Base-by-base conservation (phyloP, 1,140 invertebrate species). In the Pseudachorutes palmiensis region DNA sequence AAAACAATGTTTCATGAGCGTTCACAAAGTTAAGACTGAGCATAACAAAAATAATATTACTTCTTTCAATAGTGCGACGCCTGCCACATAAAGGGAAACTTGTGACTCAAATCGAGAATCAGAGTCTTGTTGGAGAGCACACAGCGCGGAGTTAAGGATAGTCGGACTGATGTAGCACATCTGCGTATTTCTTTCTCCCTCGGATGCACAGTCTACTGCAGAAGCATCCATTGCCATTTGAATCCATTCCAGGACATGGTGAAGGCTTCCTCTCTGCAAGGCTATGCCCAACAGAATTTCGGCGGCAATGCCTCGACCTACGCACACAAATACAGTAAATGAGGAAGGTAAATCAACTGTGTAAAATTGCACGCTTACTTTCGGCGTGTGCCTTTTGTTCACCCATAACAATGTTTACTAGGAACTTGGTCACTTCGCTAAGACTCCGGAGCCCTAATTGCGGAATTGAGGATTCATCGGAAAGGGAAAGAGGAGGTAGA, bases 241-340 rank as follows among this genome's bases (percentile, higher is more conserved):
- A 64, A 87, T 81, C 86, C 86, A 87, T 70, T 86, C 83, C 22
- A 87, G 74, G 2, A 87, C 74, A 76, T 84, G 83, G 29, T 82
- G 74, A 28, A 87, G 77, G n/a, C 84, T 84, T 2, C 85, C 85
- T 68, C 85, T 75, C 76, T 87, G 85, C 31, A 84, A 75, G 28
- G 83, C 81, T 32, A 87, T 70, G 9, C 80, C 79, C 36, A 86
- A 74, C 69, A 86, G 76, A 24, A 87, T 75, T 77, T 86, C 83
- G 41, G 80, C 79, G 29, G 83, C 80, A 58, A 86, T 73, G 48
- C 78, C 70, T 72, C 80, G 79, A 61, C 78, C 79, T 77, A 51
- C n/a, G 31, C 22, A 64, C 30, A 5, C 28, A 62, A 22, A 49
- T 70, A 19, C 30, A 51, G 1, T 28, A 24, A 66, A 24, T 67